Percentiles rank a stretch among this genome's conserved stretches.
These are phyloP conservation scores for Rhagonycha fulva DNA, from an alignment of 2,888 invertebrate species.

Conservation along the genomic window DNA sequence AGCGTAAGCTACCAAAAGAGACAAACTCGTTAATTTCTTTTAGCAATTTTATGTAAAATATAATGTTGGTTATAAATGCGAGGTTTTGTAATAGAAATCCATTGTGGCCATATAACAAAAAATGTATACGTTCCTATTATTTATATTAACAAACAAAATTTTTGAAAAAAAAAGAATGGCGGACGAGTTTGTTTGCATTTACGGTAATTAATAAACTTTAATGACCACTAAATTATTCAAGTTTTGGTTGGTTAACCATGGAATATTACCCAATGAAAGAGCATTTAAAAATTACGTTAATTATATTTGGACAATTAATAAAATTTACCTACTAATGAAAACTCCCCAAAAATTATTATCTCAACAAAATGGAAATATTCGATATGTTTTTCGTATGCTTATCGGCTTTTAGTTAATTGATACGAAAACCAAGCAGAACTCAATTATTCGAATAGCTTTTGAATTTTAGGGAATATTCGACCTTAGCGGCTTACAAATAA, in stretches of 20 bases:
- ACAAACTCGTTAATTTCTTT: not conserved
- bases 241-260: not conserved
- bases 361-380: conserved; percentile 22
- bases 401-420: conserved; percentile 34
- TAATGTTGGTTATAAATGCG: conserved; percentile 1
- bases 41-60: not conserved
- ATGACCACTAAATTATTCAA: not conserved
- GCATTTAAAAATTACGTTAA: not conserved
- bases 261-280: not conserved
- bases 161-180: not conserved
- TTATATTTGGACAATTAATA: not conserved
- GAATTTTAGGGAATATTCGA: conserved; percentile 19
- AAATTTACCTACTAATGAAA: not conserved
- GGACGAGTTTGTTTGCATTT: not conserved
- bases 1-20: conserved; percentile 3
- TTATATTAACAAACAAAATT: not conserved
- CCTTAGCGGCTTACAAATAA: conserved; percentile 23
- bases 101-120: not conserved
- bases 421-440: conserved; percentile 32
- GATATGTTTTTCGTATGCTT: conserved; percentile 25
- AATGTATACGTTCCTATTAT: not conserved
- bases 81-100: not conserved
- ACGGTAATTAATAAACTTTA: not conserved
- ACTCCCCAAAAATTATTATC: conserved; percentile 14
- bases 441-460: conserved; percentile 25